Evolutionary conservation across 1,140 invertebrate species (phyloP).

Genomic region (Trichonephila inaurata): DNA sequence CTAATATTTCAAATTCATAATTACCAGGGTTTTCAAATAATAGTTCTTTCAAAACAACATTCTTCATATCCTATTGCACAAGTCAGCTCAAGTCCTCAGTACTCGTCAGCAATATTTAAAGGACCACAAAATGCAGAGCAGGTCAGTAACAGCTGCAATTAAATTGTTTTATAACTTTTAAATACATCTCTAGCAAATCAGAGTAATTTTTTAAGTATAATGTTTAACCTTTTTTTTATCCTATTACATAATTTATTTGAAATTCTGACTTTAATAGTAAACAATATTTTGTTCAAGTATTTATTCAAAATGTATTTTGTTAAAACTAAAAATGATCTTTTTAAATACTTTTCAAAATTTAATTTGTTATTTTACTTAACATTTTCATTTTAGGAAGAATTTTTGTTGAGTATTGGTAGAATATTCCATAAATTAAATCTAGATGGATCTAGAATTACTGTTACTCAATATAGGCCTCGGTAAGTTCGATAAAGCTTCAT

Average conservation of each 20-base stretch:
- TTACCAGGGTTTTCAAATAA: slow-evolving; percentile 91
- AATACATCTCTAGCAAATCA: too few species aligned
- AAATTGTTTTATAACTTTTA: too few species aligned
- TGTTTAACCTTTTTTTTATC: too few species aligned
- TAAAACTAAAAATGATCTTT: too few species aligned
- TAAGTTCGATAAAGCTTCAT: slow-evolving; percentile 80
- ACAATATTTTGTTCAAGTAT: too few species aligned
- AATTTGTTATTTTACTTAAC: too few species aligned
- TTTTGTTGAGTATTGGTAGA: slow-evolving; percentile 94
- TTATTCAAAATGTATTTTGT: too few species aligned
- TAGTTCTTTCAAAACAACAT: slow-evolving; percentile 82
- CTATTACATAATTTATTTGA: too few species aligned
- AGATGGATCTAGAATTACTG: slow-evolving; percentile 91
- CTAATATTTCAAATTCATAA: background rate
- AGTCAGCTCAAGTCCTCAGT: slow-evolving; percentile 74
- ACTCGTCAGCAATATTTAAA: slow-evolving; percentile 55
- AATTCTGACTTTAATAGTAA: too few species aligned
- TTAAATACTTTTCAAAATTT: too few species aligned
- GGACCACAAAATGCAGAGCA: slow-evolving; percentile 2
- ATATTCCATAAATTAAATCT: slow-evolving; percentile 96
- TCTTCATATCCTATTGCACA: slow-evolving; percentile 49
- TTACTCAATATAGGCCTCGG: slow-evolving; percentile 95
- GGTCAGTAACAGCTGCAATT: background rate
- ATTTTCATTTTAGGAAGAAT: slow-evolving; percentile 83
- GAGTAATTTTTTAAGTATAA: too few species aligned